Conservation (phyloP, 2,113 vertebrate species). For the Chamaea fasciata region DNA sequence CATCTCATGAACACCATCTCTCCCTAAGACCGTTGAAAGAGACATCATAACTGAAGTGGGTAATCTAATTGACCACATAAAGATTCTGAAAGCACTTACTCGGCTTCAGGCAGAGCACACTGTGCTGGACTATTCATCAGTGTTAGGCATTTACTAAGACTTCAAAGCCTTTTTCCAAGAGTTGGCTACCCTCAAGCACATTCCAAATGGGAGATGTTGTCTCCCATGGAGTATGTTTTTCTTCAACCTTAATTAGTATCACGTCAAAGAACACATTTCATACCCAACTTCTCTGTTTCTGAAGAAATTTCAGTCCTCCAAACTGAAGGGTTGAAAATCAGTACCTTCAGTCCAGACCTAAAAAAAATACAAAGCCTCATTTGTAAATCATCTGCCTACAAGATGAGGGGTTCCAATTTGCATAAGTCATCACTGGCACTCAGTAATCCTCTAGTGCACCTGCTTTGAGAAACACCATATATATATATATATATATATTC, state of each 20-base stretch:
- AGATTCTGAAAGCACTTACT: neutral
- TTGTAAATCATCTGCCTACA: neutral
- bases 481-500: neutral
- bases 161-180: neutral
- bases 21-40: neutral
- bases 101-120: neutral
- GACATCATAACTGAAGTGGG: neutral
- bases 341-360: neutral
- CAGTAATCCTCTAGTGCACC: neutral
- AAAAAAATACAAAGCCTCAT: neutral
- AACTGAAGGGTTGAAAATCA: neutral
- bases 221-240: neutral
- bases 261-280: neutral
- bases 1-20: neutral
- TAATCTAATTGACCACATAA: neutral
- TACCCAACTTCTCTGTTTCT: neutral
- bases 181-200: neutral
- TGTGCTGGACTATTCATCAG: neutral
- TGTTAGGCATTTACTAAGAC: neutral
- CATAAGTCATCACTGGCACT: neutral
- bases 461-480: neutral
- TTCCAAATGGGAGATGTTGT: neutral
- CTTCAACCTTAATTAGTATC: neutral
- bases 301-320: neutral
- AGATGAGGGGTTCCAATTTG: neutral